These are phyloP conservation scores for Heliconius aoede DNA, from an alignment of 2,888 invertebrate species.

Conservation along the genomic window DNA sequence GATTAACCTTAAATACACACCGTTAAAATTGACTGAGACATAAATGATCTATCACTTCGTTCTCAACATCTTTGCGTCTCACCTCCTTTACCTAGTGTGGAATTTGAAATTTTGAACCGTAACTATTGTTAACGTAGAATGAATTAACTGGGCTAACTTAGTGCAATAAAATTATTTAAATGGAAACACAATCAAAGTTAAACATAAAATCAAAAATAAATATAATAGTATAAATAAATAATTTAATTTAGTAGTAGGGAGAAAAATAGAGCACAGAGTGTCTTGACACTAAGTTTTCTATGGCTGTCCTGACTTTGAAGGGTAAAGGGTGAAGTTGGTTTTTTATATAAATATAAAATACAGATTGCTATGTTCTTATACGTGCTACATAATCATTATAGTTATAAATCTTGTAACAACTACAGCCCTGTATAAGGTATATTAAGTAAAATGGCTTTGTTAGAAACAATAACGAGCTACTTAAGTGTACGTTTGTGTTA, in stretches of 20 bases:
- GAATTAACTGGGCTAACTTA: not conserved
- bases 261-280: not conserved
- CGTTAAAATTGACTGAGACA: no score
- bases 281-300: not conserved
- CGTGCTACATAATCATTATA: not conserved
- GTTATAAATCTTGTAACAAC: not conserved
- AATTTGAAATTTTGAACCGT: no score
- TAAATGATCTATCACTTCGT: no score
- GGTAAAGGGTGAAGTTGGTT: not conserved
- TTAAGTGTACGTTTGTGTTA: slow-evolving; percentile 27
- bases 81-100: no score
- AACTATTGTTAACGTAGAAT: not conserved
- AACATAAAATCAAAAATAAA: not conserved
- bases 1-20: not conserved
- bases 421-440: slow-evolving; percentile 1
- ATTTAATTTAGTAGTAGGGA: no score
- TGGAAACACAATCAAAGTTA: no score
- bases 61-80: no score
- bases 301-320: not conserved
- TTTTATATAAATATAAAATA: not conserved
- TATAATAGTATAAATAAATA: not conserved
- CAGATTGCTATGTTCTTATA: not conserved
- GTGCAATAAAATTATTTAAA: no score
- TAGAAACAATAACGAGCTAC: slow-evolving; percentile 28
- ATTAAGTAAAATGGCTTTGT: slow-evolving; percentile 29